Base-by-base conservation (phyloP, 2,113 vertebrate species). In the Ptilonorhynchus violaceus region DNA sequence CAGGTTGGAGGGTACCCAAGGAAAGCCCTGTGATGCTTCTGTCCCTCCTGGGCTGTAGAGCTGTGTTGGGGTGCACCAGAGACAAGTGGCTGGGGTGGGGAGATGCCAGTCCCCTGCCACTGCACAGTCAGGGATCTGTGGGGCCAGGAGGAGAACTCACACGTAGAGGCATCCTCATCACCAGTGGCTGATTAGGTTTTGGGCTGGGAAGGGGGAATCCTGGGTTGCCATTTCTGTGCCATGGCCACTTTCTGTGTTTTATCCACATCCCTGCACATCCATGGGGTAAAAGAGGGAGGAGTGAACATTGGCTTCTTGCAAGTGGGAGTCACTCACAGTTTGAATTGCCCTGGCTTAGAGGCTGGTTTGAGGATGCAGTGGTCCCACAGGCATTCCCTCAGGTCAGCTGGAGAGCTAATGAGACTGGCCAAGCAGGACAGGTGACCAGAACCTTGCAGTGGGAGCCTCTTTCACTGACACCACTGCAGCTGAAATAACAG, bases 301-400 rank as follows among this genome's bases (percentile, higher is more conserved):
- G 33, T 0, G 0, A 88, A 28, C 1, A 2, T 0, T 1, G 11
- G n/a, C 31, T 66, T 52, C 67, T 75, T 14, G 7, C 13, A 24
- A 7, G 11, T 2, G 1, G n/a, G 37, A 68, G 20, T 42, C 50
- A 62, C 19, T 39, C 37, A 35, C 0, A 9, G 30, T 58, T 20
- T 67, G 47, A 67, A 28, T 27, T 58, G 20, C 0, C 0, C 52
- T 70, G 37, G 13, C 8, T 70, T 60, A 22, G 25, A 3, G 15
- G 10, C 21, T 33, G 9, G 5, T 53, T 89, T 78, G 8, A 13
- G 33, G 8, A 7, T 46, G 27, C 37, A 62, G 1, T 20, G 14
- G 39, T 80, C 30, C 37, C 46, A 46, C 33, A 28, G 0, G 1
- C 33, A 44, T 74, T 24, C n/a, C 31, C 0, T 0, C 68, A 52